Percentiles rank a stretch among this genome's conserved stretches.
Evolutionary conservation across 2,888 invertebrate genomes (phyloP).

Genomic region (Cephus runcator): DNA sequence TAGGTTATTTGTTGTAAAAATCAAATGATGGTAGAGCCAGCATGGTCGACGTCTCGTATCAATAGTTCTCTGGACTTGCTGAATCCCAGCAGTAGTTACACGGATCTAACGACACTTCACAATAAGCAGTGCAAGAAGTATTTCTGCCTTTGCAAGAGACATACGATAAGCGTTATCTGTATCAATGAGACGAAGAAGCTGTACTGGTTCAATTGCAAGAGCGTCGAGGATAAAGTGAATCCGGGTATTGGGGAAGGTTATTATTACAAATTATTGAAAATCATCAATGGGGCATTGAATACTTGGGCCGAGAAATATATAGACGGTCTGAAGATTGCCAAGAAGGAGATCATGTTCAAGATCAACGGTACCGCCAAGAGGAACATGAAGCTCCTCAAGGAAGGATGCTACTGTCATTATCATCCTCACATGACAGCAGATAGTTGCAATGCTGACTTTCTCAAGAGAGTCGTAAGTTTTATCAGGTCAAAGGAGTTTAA

Average conservation of each 20-base stretch:
- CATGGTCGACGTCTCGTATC: slow-evolving; percentile 45
- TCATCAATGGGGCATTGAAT: slow-evolving; percentile 54
- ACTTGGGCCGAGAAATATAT: slow-evolving; percentile 59
- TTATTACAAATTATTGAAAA: slow-evolving; percentile 56
- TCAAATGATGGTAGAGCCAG: slow-evolving; percentile 60
- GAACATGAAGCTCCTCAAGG: slow-evolving; percentile 62
- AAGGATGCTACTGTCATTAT: slow-evolving; percentile 71
- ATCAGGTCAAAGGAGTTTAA: background rate
- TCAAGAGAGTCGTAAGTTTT: slow-evolving; percentile 79
- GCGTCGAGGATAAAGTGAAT: slow-evolving; percentile 58
- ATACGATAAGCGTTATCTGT: slow-evolving; percentile 61
- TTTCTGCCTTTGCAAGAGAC: slow-evolving; percentile 58
- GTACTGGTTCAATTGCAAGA: slow-evolving; percentile 61
- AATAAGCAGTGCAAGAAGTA: slow-evolving; percentile 56
- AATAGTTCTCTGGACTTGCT: slow-evolving; percentile 55
- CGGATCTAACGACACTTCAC: slow-evolving; percentile 53
- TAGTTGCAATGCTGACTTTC: slow-evolving; percentile 88
- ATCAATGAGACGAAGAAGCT: slow-evolving; percentile 59
- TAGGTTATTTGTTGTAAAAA: background rate
- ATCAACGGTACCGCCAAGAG: slow-evolving; percentile 60
- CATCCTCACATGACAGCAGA: slow-evolving; percentile 89
- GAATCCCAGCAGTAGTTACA: slow-evolving; percentile 53
- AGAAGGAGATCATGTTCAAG: slow-evolving; percentile 58
- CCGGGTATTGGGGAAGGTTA: slow-evolving; percentile 58
- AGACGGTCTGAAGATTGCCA: slow-evolving; percentile 51